Evolutionary conservation across 1,140 invertebrate species (phyloP).

Genomic region (Macrosteles quadrilineatus): DNA sequence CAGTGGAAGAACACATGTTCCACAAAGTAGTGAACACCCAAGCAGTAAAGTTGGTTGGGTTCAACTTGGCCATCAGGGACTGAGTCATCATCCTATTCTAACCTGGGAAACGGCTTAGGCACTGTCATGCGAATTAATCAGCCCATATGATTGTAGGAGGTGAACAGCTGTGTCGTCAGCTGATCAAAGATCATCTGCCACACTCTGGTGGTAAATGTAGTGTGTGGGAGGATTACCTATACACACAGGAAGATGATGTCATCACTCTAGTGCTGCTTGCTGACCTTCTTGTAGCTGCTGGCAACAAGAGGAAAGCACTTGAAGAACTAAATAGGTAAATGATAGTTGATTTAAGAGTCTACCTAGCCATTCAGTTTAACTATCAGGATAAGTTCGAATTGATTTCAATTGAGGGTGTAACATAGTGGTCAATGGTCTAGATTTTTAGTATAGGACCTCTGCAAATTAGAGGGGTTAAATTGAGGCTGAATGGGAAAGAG

Average conservation of each 20-base stretch:
- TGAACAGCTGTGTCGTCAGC: constrained; percentile 9
- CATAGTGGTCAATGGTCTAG: too few species aligned
- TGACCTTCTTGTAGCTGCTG: not conserved
- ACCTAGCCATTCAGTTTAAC: too few species aligned
- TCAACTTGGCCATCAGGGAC: not conserved
- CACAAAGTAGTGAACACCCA: not conserved
- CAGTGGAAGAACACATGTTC: not conserved
- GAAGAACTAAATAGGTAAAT: constrained; percentile 31
- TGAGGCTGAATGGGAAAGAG: too few species aligned
- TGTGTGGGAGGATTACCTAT: not conserved
- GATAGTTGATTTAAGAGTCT: too few species aligned
- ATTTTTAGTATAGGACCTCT: too few species aligned
- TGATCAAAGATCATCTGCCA: constrained; percentile 5
- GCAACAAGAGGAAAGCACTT: constrained; percentile 32
- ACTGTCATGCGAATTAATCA: too few species aligned
- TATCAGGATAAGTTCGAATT: too few species aligned
- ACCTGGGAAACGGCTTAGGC: not conserved
- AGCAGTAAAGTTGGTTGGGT: not conserved
- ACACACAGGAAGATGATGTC: not conserved
- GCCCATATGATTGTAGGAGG: too few species aligned
- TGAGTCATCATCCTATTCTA: not conserved
- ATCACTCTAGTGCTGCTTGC: not conserved
- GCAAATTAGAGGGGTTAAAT: too few species aligned
- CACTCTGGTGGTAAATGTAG: not conserved
- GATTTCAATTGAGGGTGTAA: too few species aligned